These are phyloP conservation scores for Tenualosa ilisha DNA, from an alignment of 2,797 vertebrate genomes.

Conservation along the genomic window DNA sequence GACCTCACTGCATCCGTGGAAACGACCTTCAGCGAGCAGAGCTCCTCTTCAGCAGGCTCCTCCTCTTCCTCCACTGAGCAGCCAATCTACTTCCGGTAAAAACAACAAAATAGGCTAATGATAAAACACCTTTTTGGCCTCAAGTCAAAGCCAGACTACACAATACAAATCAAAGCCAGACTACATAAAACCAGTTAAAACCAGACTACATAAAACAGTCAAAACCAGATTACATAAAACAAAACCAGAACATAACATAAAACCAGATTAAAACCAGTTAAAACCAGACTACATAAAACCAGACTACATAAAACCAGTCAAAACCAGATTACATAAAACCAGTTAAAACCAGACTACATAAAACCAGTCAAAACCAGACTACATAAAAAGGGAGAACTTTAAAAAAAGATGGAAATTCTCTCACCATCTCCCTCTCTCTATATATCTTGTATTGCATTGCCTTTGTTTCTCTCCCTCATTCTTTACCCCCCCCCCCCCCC, in stretches of 20 bases:
- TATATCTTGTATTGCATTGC: background rate
- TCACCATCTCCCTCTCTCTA: background rate
- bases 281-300: background rate
- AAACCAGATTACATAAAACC: background rate
- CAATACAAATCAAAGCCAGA: no score
- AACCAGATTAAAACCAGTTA: background rate
- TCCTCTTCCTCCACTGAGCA: slow-evolving; percentile 79
- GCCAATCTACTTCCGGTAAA: slow-evolving; percentile 91
- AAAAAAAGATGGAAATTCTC: background rate
- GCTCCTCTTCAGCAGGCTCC: slow-evolving; percentile 76
- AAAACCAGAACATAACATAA: no score
- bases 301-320: background rate
- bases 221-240: background rate
- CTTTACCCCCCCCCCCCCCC: background rate
- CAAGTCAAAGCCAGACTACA: no score
- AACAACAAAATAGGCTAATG: background rate
- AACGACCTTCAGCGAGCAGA: slow-evolving; percentile 75
- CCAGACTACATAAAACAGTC: no score
- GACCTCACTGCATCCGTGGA: slow-evolving; percentile 77
- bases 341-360: background rate
- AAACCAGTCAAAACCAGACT: background rate
- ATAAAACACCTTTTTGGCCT: background rate
- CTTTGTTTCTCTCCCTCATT: background rate
- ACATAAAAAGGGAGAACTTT: no score
- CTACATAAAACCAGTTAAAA: background rate